Evolutionary conservation across 2,797 vertebrate genomes (phyloP).

Genomic region (Setipinna tenuifilis): DNA sequence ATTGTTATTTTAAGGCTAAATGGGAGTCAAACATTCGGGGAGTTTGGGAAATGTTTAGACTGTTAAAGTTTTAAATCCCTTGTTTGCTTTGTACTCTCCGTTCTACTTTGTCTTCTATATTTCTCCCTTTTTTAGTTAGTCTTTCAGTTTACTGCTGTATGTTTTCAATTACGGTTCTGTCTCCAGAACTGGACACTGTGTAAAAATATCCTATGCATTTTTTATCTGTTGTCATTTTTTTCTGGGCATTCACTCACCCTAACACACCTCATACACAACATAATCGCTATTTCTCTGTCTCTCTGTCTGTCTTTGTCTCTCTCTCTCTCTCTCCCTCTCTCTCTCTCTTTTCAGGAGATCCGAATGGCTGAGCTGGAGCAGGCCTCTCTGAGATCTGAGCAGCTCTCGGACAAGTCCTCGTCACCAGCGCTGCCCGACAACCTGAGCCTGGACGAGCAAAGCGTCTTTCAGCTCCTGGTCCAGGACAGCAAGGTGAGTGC

Average conservation of each 20-base stretch:
- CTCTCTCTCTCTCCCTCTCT: not conserved
- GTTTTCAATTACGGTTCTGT: not conserved
- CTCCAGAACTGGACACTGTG: not conserved
- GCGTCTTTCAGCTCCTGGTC: conserved; percentile 76
- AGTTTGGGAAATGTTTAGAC: not conserved
- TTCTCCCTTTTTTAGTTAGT: not conserved
- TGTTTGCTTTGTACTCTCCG: not conserved
- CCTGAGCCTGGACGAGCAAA: conserved; percentile 86
- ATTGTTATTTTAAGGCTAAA: not conserved
- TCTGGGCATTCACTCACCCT: too few relatives aligned
- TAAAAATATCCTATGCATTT: too few relatives aligned
- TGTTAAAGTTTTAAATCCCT: not conserved
- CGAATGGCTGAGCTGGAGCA: conserved; percentile 96
- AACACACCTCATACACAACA: too few relatives aligned
- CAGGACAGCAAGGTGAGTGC: conserved; percentile 80
- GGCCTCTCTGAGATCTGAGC: conserved; percentile 90
- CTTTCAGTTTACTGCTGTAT: not conserved
- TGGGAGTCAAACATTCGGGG: not conserved
- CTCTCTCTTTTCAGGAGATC: conserved; percentile 79
- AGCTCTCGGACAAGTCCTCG: conserved; percentile 88
- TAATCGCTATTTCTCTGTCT: too few relatives aligned
- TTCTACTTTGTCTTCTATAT: not conserved
- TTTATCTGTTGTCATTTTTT: too few relatives aligned
- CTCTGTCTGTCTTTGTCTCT: too few relatives aligned
- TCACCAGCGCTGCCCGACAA: conserved; percentile 91